Evolutionary conservation across 1,140 invertebrate genomes (phyloP), one percentile per base, ranked within the genome.

Genomic region (Laupala kohalensis): DNA sequence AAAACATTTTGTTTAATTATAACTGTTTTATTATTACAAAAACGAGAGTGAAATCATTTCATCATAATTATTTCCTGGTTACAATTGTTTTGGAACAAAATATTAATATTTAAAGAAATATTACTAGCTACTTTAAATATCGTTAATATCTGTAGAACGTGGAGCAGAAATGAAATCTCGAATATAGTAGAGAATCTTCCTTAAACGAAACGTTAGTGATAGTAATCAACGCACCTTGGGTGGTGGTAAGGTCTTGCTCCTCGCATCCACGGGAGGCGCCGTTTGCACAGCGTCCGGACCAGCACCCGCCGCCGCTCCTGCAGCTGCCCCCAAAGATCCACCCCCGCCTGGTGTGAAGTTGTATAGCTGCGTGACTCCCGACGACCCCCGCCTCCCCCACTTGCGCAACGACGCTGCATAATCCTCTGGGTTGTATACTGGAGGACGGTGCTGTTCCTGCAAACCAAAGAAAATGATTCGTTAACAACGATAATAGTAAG

Each of bases 361-460:
- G 25, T 66, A 71, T 6, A 71, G 70, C 65, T 75, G 70, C 64
- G 78, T 77, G 37, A 72, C 77, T 68, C 80, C 80, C 29, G 81
- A 71, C 71, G 85, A 80, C 1, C 37, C 37, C 74, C 87, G 85
- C 80, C 88, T 86, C 74, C 88, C 88, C 86, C 89, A 92, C 84
- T 91, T 91, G 75, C 88, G 87, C 67, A 94, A 78, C 0, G 90
- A 89, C 12, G 87, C 82, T 4, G 88, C 89, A 78, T 93, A 93
- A 77, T 93, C 91, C 79, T 94, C 92, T 0, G 90, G 88, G 80
- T 93, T 93, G 82, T 93, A 94, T 25, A 92, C 89, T 3, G 92
- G 92, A 68, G 92, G 92, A 69, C 92, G 83, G 77, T 91, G 87
- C 75, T 92, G 91, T 78, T 92, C 90, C 89, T 92, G 78, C 13